These are phyloP conservation scores for Sciurus niger DNA, from an alignment of 2,113 vertebrate species.

Conservation along the genomic window DNA sequence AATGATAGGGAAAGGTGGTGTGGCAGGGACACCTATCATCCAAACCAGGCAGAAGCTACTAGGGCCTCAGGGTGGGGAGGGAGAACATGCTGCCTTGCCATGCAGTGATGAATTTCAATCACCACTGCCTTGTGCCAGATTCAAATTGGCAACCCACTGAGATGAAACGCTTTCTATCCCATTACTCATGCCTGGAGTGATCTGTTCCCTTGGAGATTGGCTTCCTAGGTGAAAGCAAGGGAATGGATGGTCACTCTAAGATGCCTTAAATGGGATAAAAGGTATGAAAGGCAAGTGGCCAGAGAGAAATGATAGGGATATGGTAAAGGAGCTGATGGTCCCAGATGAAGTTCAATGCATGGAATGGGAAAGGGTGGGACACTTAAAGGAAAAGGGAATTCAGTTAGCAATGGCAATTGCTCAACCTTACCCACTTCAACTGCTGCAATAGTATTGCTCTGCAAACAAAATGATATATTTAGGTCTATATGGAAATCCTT, in stretches of 20 bases:
- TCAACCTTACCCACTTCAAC: not conserved
- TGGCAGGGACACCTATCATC: not conserved
- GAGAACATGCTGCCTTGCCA: conserved; percentile 28
- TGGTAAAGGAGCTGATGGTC: not conserved
- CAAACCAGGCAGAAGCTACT: not conserved
- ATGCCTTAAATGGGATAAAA: conserved; percentile 65
- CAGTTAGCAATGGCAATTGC: not conserved
- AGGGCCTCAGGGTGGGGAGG: not conserved
- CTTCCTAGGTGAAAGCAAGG: conserved; percentile 70
- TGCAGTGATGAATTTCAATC: conserved; percentile 74
- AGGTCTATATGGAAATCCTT: not conserved
- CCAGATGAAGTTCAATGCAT: not conserved
- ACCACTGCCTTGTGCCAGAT: conserved; percentile 71
- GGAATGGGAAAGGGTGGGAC: not conserved
- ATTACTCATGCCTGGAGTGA: conserved; percentile 77
- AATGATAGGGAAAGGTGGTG: not conserved
- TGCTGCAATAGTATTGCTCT: not conserved
- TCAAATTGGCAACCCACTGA: conserved; percentile 78
- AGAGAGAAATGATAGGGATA: not conserved
- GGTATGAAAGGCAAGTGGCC: not conserved
- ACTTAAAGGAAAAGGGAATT: not conserved
- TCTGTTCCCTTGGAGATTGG: conserved; percentile 72
- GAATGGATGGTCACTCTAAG: not conserved
- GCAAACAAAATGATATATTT: not conserved
- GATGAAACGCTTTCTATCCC: conserved; percentile 80